Percentiles rank a stretch among this genome's conserved stretches.
Conservation (phyloP, 2,113 vertebrate species). For the Stigmatopora argus region DNA sequence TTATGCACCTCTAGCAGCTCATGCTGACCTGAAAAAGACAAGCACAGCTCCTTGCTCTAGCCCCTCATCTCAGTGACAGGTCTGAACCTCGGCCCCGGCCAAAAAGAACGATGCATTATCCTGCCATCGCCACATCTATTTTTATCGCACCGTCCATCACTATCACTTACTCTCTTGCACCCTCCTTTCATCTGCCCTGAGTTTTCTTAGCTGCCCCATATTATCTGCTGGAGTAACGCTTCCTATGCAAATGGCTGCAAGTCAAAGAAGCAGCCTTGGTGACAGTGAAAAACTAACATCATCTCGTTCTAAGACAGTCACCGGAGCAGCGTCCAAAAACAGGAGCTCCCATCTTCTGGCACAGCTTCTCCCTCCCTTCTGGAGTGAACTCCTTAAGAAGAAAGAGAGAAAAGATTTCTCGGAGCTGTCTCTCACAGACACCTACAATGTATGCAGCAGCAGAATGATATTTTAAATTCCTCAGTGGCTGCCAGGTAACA, state of each 20-base stretch:
- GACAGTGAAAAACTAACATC: slow-evolving; percentile 64
- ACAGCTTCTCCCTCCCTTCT: slow-evolving; percentile 21
- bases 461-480: slow-evolving; percentile 71
- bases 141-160: slow-evolving; percentile 79
- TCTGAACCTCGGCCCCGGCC: slow-evolving; percentile 66
- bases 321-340: slow-evolving; percentile 46
- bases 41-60: slow-evolving; percentile 44
- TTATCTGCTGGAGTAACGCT: slow-evolving; percentile 61
- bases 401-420: slow-evolving; percentile 15
- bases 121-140: slow-evolving; percentile 77
- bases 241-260: slow-evolving; percentile 69
- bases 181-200: slow-evolving; percentile 70
- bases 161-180: slow-evolving; percentile 63
- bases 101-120: slow-evolving; percentile 76
- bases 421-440: slow-evolving; percentile 45
- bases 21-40: slow-evolving; percentile 73
- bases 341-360: slow-evolving; percentile 46
- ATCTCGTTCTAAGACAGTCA: slow-evolving; percentile 46
- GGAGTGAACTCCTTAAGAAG: slow-evolving; percentile 39
- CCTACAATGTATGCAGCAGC: slow-evolving; percentile 56
- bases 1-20: slow-evolving; percentile 66
- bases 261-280: slow-evolving; percentile 53
- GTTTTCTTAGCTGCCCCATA: slow-evolving; percentile 76
- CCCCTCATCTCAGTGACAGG: slow-evolving; percentile 66
- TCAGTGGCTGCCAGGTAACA: slow-evolving; percentile 61